Base-by-base conservation (phyloP, 2,113 vertebrate species). In the Chrysochloris asiatica region DNA sequence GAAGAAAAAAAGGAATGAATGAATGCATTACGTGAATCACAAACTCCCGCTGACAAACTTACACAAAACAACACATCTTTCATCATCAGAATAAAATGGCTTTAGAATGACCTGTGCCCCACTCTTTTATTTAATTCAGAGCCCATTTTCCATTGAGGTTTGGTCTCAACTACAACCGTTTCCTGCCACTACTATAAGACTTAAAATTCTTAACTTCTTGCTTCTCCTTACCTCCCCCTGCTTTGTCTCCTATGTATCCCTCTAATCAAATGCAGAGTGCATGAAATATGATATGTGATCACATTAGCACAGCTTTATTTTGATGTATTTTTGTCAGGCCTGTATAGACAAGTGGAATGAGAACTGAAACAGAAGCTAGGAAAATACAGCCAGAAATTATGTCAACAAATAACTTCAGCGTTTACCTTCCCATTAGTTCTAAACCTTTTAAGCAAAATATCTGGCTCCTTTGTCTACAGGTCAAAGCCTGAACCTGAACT, bases 391-490 rank as follows among this genome's bases (percentile, higher is more conserved):
- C 95, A 89, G 93, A 88, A 95, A 92, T 63, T 83, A 86, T 85
- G 89, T 86, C 94, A 95, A 94, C 93, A 95, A 88, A 85, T 90
- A 92, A 83, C 87, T 88, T 75, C 41, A 41, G 87, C 77, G 76
- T 92, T 89, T 87, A 50, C 89, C 63, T 89, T 85, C 81, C 89
- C 92, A 54, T 93, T 89, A 88, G 79, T 76, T 80, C 43, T 47
- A 87, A 95, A 65, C 56, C 78, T 93, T 84, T 59, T 86, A 94
- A 91, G 93, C 73, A 86, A 95, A 90, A 77, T 79, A 88, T 80
- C 93, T 28, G 4, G 4, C 24, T 94, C 61, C 71, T 93, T 93
- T 90, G 86, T 95, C 94, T 92, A 26, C 26, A 87, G 91, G 87
- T 91, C 91, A 88, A 78, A 93, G 78, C 50, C 61, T 59, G 56